Conservation (phyloP, 92 coral and sea anemone species). For the Nematostella vectensis region DNA sequence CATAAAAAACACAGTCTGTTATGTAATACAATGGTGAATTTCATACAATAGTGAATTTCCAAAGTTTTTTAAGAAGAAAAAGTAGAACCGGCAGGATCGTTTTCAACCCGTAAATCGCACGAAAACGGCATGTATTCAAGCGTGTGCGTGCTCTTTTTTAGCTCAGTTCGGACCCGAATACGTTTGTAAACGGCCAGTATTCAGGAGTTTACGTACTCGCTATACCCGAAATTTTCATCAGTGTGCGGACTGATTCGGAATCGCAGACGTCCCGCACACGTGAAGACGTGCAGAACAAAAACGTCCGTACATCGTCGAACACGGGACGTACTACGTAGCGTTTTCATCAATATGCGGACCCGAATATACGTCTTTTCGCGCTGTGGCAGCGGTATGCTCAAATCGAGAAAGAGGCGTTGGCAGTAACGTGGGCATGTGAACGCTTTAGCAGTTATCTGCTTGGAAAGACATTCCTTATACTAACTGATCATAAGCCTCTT, state of each 20-base stretch:
- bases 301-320: not conserved
- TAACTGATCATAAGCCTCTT: too few relatives aligned
- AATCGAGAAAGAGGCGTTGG: too few relatives aligned
- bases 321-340: constrained; percentile 1
- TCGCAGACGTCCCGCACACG: not conserved
- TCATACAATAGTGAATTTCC: not conserved
- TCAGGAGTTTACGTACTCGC: not conserved
- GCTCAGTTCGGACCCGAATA: not conserved
- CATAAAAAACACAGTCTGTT: too few relatives aligned
- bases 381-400: too few relatives aligned
- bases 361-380: constrained; percentile 5
- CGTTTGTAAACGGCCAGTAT: not conserved
- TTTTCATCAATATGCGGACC: constrained; percentile 1
- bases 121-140: not conserved
- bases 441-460: too few relatives aligned
- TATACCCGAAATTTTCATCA: not conserved
- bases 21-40: too few relatives aligned
- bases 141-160: not conserved
- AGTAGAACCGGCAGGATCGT: not conserved
- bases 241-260: not conserved
- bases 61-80: too few relatives aligned
- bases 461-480: too few relatives aligned
- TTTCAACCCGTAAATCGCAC: not conserved
- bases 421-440: too few relatives aligned
- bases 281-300: not conserved